These are phyloP conservation scores for Lumbricus terrestris DNA, from an alignment of 2,888 invertebrate species.

Conservation along the genomic window DNA sequence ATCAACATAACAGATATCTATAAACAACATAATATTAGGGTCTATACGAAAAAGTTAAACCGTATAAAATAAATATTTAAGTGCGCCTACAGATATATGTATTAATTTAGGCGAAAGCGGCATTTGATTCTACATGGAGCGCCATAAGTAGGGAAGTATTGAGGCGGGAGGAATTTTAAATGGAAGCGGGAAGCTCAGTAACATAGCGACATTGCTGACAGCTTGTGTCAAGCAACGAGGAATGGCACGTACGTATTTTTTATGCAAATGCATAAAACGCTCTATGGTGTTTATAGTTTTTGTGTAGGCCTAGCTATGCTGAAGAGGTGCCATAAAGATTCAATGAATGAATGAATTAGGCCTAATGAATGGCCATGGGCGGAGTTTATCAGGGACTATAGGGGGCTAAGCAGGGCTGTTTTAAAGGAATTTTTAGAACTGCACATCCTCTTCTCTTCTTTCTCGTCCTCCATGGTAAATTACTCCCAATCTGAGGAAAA, in stretches of 20 bases:
- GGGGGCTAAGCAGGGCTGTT: too few relatives aligned
- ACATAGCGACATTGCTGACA: too few relatives aligned
- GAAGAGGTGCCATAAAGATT: too few relatives aligned
- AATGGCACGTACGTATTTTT: background rate
- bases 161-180: background rate
- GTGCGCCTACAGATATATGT: background rate
- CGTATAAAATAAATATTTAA: background rate
- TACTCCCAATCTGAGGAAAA: too few relatives aligned
- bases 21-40: background rate
- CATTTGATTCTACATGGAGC: background rate
- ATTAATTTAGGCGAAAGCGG: background rate
- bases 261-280: background rate
- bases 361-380: too few relatives aligned
- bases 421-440: too few relatives aligned
- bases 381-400: too few relatives aligned
- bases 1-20: too few relatives aligned
- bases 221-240: background rate
- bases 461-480: too few relatives aligned
- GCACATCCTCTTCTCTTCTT: too few relatives aligned
- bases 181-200: background rate
- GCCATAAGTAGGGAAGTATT: background rate
- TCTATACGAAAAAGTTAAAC: background rate
- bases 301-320: background rate
- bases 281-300: background rate
- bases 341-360: too few relatives aligned